phyloP scores from a whole-genome alignment of 2,888 invertebrate genomes.

The Lasioglossum figueresi region DNA sequence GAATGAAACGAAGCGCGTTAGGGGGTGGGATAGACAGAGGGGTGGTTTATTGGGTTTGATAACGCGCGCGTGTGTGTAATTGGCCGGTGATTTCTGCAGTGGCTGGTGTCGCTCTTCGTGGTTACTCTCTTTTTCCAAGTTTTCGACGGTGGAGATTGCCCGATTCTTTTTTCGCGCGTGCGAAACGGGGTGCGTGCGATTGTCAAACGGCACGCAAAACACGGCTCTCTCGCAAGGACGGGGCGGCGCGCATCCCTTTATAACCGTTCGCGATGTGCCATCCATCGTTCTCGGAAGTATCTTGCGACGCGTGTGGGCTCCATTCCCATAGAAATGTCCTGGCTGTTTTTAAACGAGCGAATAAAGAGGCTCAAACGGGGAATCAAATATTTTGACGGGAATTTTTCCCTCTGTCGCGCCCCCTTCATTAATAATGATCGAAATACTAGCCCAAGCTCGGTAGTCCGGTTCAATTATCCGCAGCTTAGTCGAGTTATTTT shows the following conservation, averaged over 20 bases:
- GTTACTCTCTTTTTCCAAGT: not conserved
- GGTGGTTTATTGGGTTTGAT: constrained; percentile 4
- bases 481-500: constrained; percentile 35
- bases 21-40: not conserved
- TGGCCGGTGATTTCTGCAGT: constrained; percentile 14
- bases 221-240: not conserved
- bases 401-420: not conserved
- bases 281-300: constrained; percentile 60
- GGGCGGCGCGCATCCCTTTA: constrained; percentile 59
- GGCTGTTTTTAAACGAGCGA: not conserved
- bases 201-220: constrained; percentile 42
- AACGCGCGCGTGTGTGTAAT: constrained; percentile 17
- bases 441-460: not conserved
- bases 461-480: not conserved
- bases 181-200: constrained; percentile 29
- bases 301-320: not conserved
- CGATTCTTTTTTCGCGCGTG: constrained; percentile 31
- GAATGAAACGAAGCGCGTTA: not conserved
- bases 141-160: not conserved
- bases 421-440: constrained; percentile 21
- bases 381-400: constrained; percentile 13
- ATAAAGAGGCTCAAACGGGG: not conserved
- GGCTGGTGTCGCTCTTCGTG: constrained; percentile 8
- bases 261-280: constrained; percentile 44
- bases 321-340: not conserved